phyloP scores from a whole-genome alignment of 2,888 invertebrate genomes.

The Alviniconcha strummeri region DNA sequence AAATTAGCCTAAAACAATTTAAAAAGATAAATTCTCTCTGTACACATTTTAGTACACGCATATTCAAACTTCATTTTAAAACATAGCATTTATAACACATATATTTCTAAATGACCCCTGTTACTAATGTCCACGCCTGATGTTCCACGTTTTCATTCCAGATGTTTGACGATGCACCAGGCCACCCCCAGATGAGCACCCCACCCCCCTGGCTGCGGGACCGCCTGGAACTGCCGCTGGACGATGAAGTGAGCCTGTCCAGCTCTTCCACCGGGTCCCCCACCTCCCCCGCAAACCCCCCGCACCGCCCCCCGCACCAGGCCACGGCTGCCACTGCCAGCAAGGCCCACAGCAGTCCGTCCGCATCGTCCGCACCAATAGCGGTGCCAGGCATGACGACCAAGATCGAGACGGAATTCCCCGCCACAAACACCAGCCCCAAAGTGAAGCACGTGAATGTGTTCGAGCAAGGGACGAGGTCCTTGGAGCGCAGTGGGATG shows the following conservation, averaged over 20 bases:
- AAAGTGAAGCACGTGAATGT: constrained; percentile 62
- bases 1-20: no score
- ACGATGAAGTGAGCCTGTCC: constrained; percentile 34
- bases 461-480: constrained; percentile 46
- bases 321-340: constrained; percentile 10
- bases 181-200: constrained; percentile 63
- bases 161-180: constrained; percentile 58
- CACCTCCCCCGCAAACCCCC: constrained; percentile 37
- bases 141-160: constrained; percentile 40
- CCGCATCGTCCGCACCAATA: background rate
- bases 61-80: no score
- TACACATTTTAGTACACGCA: no score
- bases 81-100: no score
- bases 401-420: constrained; percentile 68
- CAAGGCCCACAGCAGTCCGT: background rate
- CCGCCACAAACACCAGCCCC: constrained; percentile 66
- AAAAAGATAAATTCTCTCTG: no score
- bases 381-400: constrained; percentile 46
- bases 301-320: background rate
- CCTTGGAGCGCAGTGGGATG: constrained; percentile 39
- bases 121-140: no score
- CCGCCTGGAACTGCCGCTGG: constrained; percentile 40
- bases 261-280: constrained; percentile 45
- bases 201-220: constrained; percentile 68
- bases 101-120: no score